Evolutionary conservation across 2,888 invertebrate genomes (phyloP).

Genomic region (Sinhomidia bicolor): DNA sequence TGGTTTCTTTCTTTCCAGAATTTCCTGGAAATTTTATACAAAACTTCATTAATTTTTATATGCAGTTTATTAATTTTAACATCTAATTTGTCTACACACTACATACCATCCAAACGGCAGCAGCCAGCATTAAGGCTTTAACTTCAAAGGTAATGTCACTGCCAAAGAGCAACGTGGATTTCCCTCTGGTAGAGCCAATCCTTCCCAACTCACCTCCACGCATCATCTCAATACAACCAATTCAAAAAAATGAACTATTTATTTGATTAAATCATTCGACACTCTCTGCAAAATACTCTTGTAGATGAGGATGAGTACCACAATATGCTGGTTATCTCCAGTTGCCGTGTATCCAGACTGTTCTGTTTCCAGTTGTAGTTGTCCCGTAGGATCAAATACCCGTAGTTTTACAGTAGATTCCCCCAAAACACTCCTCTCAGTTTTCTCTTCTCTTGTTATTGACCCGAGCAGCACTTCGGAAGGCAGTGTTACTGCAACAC

Average conservation of each 20-base stretch:
- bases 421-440: constrained; percentile 62
- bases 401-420: constrained; percentile 59
- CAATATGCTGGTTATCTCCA: constrained; percentile 72
- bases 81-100: not conserved
- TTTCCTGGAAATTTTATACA: constrained; percentile 62
- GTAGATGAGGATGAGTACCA: constrained; percentile 49
- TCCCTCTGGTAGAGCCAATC: constrained; percentile 68
- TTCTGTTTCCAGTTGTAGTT: constrained; percentile 62
- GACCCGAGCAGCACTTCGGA: constrained; percentile 73
- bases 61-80: not conserved
- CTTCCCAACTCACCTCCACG: constrained; percentile 54
- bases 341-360: constrained; percentile 65
- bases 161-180: constrained; percentile 58
- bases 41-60: no score
- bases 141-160: constrained; percentile 66
- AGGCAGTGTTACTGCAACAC: constrained; percentile 72
- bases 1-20: constrained; percentile 73
- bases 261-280: not conserved
- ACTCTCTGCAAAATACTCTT: not conserved
- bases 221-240: constrained; percentile 49
- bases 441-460: constrained; percentile 67
- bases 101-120: constrained; percentile 74
- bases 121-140: constrained; percentile 70
- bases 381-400: constrained; percentile 66
- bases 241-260: constrained; percentile 8